Percentiles rank a stretch among this genome's conserved stretches.
Conservation (phyloP, 1,140 invertebrate genomes). For the Bombus turneri region DNA sequence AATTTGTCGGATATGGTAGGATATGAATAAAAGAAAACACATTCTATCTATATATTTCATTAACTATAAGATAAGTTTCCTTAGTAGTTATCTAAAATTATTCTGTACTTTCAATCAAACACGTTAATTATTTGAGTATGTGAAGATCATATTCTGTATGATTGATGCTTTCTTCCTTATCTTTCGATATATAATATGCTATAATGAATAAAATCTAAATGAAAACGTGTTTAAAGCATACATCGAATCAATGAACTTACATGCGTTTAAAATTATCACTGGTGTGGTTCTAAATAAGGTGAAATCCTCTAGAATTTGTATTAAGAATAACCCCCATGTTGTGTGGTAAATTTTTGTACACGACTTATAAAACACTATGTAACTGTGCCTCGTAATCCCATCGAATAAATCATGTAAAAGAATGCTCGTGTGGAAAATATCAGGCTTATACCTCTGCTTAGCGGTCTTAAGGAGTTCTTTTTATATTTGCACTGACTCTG, state of each 20-base stretch:
- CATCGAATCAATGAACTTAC: not conserved
- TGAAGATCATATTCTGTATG: not conserved
- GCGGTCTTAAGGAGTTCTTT: not conserved
- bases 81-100: not conserved
- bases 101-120: not conserved
- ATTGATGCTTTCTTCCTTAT: not conserved
- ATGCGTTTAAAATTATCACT: not conserved
- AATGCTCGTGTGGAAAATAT: not conserved
- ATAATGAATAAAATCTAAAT: not conserved
- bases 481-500: not conserved
- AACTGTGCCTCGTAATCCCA: not conserved
- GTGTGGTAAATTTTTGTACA: not conserved
- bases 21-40: not conserved
- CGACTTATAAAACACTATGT: not conserved
- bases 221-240: not conserved
- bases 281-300: not conserved
- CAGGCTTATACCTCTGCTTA: not conserved
- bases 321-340: not conserved
- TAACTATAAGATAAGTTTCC: too few relatives aligned
- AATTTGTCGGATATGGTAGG: not conserved
- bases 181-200: not conserved
- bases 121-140: not conserved
- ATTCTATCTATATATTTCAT: not conserved
- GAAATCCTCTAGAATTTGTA: not conserved
- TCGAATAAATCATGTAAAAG: not conserved